Conservation (phyloP, 2,888 invertebrate species). For the Eubasilissa splendida region DNA sequence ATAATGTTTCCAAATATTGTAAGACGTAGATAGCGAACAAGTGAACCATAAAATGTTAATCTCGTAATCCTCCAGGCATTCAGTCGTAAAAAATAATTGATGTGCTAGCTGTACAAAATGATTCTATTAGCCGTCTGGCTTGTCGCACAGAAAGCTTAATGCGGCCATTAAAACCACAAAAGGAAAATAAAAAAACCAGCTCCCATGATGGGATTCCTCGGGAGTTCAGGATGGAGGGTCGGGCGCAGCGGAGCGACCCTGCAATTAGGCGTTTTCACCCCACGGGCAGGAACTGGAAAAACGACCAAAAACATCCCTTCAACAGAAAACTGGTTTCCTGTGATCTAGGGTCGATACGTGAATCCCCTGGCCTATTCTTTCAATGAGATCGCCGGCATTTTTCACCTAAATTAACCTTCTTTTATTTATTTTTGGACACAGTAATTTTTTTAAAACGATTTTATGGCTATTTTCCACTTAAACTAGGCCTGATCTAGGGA, state of each 20-base stretch:
- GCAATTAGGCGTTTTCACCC: constrained; percentile 48
- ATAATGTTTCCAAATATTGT: too few relatives aligned
- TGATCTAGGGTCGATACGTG: background rate
- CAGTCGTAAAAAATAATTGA: constrained; percentile 5
- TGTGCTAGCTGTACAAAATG: constrained; percentile 11
- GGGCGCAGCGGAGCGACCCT: constrained; percentile 42
- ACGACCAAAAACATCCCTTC: constrained; percentile 45
- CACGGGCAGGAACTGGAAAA: constrained; percentile 43
- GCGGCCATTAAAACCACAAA: constrained; percentile 22
- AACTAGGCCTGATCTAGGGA: background rate
- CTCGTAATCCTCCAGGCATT: constrained; percentile 7
- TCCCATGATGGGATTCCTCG: constrained; percentile 6
- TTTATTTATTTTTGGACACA: too few relatives aligned
- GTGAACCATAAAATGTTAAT: constrained; percentile 28
- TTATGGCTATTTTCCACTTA: background rate
- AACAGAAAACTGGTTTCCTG: constrained; percentile 47
- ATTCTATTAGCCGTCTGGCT: constrained; percentile 25
- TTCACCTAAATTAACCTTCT: too few relatives aligned
- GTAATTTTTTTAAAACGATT: background rate
- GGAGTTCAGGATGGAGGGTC: background rate
- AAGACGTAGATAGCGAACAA: background rate
- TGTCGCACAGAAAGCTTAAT: constrained; percentile 17
- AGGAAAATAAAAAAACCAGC: constrained; percentile 6
- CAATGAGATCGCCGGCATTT: too few relatives aligned
- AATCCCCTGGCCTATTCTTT: too few relatives aligned